A percentile compares a stretch with the other conserved stretches of the same genome.
phyloP scores from a whole-genome alignment of 2,888 invertebrate genomes.

The Drosophila anomalata region DNA sequence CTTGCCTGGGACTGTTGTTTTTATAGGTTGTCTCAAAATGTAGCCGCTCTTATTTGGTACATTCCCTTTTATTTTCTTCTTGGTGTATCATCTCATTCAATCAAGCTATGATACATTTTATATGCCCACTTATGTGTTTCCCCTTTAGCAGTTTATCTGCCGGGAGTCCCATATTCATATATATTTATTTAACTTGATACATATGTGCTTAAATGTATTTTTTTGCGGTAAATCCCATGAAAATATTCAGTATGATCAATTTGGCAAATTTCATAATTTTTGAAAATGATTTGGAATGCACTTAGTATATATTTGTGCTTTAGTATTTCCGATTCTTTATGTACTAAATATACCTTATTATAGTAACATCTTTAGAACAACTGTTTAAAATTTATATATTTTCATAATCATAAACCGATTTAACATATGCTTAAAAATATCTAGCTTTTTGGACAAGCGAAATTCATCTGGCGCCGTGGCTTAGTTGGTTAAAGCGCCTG shows the following conservation, averaged over 20 bases:
- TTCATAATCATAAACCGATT: neutral
- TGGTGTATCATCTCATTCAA: constrained; percentile 5
- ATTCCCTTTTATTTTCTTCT: constrained; percentile 11
- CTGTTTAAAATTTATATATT: neutral
- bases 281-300: neutral
- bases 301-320: neutral
- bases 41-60: constrained; percentile 12
- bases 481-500: constrained; percentile 85
- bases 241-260: neutral
- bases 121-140: constrained; percentile 20
- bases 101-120: constrained; percentile 8
- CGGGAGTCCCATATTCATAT: constrained; percentile 24
- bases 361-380: no score
- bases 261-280: neutral
- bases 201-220: neutral
- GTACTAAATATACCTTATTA: no score
- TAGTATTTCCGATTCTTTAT: neutral
- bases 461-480: constrained; percentile 81
- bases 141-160: constrained; percentile 17
- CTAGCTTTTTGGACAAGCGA: neutral
- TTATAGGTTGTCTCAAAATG: constrained; percentile 39
- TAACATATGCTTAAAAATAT: neutral
- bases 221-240: neutral
- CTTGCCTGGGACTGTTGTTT: neutral
- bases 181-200: neutral